These are phyloP conservation scores for Platyscapa corneri DNA, from an alignment of 1,140 invertebrate species.

Conservation along the genomic window DNA sequence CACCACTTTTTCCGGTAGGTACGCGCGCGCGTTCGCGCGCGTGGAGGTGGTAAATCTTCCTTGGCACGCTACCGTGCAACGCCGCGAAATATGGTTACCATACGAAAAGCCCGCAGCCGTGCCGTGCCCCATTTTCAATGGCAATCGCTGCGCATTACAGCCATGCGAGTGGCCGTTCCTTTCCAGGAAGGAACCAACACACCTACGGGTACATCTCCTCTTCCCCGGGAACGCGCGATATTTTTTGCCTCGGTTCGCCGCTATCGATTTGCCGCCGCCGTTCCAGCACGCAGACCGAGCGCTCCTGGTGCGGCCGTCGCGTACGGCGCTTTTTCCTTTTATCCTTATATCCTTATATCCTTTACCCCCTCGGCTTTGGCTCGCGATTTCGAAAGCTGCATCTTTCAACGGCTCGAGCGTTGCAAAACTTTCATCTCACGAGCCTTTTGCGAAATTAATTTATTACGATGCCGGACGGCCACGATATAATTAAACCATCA, in stretches of 20 bases:
- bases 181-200: conserved; percentile 4
- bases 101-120: background rate
- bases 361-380: too few relatives aligned
- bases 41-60: background rate
- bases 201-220: background rate
- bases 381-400: too few relatives aligned
- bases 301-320: too few relatives aligned
- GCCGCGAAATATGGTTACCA: background rate
- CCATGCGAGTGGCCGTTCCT: background rate
- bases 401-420: too few relatives aligned
- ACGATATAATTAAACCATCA: background rate
- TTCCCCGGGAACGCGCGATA: background rate
- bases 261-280: too few relatives aligned
- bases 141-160: background rate
- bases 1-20: background rate
- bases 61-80: background rate
- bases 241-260: too few relatives aligned
- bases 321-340: too few relatives aligned
- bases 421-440: too few relatives aligned
- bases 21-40: too few relatives aligned
- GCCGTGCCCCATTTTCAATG: conserved; percentile 33
- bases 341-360: too few relatives aligned
- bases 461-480: background rate
- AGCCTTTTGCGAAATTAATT: too few relatives aligned
- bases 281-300: too few relatives aligned